Percentiles rank a stretch among this genome's conserved stretches.
phyloP scores from a whole-genome alignment of 2,113 vertebrate genomes.

The Tyrannus savana region DNA sequence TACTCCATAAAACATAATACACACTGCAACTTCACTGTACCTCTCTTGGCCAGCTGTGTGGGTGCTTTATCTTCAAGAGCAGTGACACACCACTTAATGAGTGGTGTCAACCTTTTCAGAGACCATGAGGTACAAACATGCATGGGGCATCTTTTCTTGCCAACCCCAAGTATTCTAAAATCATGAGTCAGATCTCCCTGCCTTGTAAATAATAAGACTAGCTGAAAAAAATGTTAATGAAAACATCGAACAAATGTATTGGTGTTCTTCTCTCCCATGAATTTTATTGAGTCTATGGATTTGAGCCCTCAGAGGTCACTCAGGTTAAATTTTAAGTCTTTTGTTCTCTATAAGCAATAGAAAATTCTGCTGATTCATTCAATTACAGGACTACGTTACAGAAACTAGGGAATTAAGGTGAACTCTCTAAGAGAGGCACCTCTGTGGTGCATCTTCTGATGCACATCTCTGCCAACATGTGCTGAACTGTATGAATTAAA shows the following conservation, averaged over 20 bases:
- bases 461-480: not conserved
- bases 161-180: not conserved
- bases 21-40: not conserved
- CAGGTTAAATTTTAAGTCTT: slow-evolving; percentile 9
- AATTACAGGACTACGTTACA: not conserved
- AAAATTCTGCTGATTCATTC: slow-evolving; percentile 5
- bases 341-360: not conserved
- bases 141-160: not conserved
- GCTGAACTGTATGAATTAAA: not conserved
- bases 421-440: not conserved
- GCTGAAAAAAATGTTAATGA: not conserved
- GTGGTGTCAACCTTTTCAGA: not conserved
- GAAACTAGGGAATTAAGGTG: not conserved
- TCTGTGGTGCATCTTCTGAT: not conserved
- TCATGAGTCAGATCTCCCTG: not conserved
- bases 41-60: not conserved
- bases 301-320: not conserved
- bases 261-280: not conserved
- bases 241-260: not conserved
- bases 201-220: not conserved
- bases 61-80: not conserved
- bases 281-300: not conserved
- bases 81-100: not conserved
- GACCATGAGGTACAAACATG: not conserved
- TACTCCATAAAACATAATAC: not conserved